Evolutionary conservation across 2,888 invertebrate species (phyloP).

Genomic region (Craniophora ligustri): DNA sequence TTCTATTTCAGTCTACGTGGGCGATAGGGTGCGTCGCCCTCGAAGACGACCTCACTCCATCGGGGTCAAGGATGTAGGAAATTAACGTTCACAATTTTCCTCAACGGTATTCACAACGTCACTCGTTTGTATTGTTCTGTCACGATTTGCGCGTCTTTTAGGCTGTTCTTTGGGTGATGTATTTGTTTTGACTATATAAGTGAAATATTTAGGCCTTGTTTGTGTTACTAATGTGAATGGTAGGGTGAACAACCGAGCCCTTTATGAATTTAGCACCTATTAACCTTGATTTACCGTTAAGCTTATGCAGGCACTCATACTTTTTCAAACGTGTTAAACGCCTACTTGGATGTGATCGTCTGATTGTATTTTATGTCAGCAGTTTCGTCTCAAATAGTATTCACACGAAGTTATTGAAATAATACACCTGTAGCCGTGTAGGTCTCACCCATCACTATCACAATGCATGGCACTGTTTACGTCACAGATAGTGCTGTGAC

Average conservation of each 20-base stretch:
- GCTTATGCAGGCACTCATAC: neutral
- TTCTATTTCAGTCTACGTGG: constrained; percentile 83
- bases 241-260: neutral
- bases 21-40: constrained; percentile 80
- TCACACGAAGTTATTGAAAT: constrained; percentile 10
- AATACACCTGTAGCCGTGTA: constrained; percentile 65
- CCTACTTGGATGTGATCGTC: too few relatives aligned
- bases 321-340: too few relatives aligned
- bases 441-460: constrained; percentile 62
- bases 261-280: neutral
- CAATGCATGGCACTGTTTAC: constrained; percentile 70
- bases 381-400: neutral
- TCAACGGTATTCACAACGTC: constrained; percentile 47
- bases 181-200: constrained; percentile 20
- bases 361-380: too few relatives aligned
- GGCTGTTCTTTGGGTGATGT: constrained; percentile 8
- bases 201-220: neutral
- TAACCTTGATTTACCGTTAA: neutral
- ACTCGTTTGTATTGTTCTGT: constrained; percentile 45
- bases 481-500: constrained; percentile 84
- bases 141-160: constrained; percentile 36
- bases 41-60: constrained; percentile 66
- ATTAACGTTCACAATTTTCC: constrained; percentile 56
- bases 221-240: neutral
- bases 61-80: constrained; percentile 70